Base-by-base conservation (phyloP, 2,888 invertebrate species). In the Xylocampa areola region DNA sequence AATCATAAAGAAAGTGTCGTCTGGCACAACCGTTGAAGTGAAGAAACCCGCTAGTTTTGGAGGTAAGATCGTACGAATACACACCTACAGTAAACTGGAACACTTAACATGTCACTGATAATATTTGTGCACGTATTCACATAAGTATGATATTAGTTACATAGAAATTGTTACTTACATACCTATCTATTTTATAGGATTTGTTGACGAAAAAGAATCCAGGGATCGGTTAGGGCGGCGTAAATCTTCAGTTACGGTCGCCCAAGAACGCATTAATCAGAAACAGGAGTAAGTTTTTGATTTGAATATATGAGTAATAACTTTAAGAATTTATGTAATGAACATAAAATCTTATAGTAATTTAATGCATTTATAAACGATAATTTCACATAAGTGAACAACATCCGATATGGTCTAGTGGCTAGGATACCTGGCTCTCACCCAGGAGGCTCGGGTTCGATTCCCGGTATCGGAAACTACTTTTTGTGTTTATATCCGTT, bases 351-450 rank as follows among this genome's bases (percentile, higher is more conserved):
- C 4, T 3, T 29, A 11, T 23, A 23, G 4, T 14, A 39, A 6
- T 37, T 7, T 8, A 14, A 0, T 19, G 4, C 50, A 55, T 68
- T 45, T n/a, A 6, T n/a, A 16, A 17, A 29, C 29, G 0, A 4
- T 23, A 68, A 50, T 71, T 79, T 75, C 58, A 14, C 2, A 0
- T 0, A 0, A 84, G 86, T 0, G 0, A 0, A 0, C 0, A 75
- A 4, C 0, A 79, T 83, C 84, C 84, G 82, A 83, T 94, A 95
- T 94, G 94, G 94, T 95, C 95, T 95, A 95, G 95, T 95, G 95
- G 95, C 95, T 95, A 95, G 95, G 95, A 95, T 95, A 95, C 95
- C 95, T 95, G 95, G 95, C 95, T 95, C 94, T 95, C 95, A 95
- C 95, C 95, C 95, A 95, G 95, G 95, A 94, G 94, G 94, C 94